A percentile compares a stretch with the other conserved stretches of the same genome.
These are phyloP conservation scores for Tragelaphus scriptus DNA, from an alignment of 2,113 vertebrate genomes.

Conservation along the genomic window DNA sequence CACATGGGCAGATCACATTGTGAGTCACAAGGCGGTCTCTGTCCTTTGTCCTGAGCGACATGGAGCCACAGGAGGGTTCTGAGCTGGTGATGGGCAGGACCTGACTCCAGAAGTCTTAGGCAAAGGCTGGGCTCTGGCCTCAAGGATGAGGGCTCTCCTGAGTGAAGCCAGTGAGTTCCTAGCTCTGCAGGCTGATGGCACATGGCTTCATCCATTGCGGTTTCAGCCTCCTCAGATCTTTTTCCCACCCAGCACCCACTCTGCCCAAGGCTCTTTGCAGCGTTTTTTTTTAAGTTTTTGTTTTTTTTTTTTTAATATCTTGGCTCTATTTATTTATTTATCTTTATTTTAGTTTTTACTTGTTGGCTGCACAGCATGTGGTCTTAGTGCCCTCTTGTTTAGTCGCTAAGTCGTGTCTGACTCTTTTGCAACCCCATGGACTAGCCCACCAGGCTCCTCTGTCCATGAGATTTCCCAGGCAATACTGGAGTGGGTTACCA, in stretches of 20 bases:
- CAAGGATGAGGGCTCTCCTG: not conserved
- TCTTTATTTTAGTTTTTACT: not conserved
- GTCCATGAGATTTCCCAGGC: not conserved
- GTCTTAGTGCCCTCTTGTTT: not conserved
- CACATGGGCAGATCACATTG: no score
- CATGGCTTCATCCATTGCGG: fast-evolving
- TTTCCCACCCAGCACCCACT: no score
- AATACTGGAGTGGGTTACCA: not conserved
- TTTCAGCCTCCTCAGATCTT: not conserved
- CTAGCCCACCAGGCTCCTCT: not conserved
- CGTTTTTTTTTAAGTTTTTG: not conserved
- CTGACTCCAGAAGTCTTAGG: not conserved
- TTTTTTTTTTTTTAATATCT: not conserved
- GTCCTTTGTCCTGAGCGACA: not conserved
- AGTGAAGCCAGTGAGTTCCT: not conserved
- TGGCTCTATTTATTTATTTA: not conserved
- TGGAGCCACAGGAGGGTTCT: not conserved
- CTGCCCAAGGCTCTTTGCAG: not conserved
- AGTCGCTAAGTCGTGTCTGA: not conserved
- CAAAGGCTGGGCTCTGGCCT: not conserved
- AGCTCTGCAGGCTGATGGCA: no score
- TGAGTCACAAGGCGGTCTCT: not conserved
- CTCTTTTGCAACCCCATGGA: not conserved
- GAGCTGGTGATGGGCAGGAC: not conserved
- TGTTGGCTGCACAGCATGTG: not conserved